A percentile compares a stretch with the other conserved stretches of the same genome.
Evolutionary conservation across 2,888 invertebrate species (phyloP).

Genomic region (Luperina testacea): DNA sequence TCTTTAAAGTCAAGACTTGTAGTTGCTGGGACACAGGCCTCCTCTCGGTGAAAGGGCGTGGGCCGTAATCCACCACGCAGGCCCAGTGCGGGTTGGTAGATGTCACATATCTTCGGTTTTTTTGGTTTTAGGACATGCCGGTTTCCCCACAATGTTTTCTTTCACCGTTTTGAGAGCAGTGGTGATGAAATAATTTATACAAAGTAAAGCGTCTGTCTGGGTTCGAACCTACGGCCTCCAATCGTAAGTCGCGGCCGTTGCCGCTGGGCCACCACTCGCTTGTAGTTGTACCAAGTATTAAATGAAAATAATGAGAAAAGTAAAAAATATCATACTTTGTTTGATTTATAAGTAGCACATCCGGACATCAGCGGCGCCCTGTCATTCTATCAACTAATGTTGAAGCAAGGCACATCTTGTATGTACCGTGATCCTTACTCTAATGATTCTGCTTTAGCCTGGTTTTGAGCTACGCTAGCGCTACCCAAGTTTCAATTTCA

Average conservation of each 20-base stretch:
- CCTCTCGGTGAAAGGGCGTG: too few species aligned
- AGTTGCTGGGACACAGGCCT: neutral
- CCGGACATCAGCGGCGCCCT: slow-evolving; percentile 46
- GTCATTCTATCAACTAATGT: slow-evolving; percentile 32
- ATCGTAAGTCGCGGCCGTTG: neutral
- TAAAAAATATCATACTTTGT: slow-evolving; percentile 30
- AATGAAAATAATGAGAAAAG: slow-evolving; percentile 4
- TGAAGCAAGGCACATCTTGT: slow-evolving; percentile 43
- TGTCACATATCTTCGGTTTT: too few species aligned
- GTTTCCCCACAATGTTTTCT: neutral
- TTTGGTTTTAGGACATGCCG: too few species aligned
- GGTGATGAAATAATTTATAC: neutral
- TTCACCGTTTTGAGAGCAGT: neutral
- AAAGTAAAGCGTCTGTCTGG: neutral
- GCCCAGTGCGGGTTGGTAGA: too few species aligned
- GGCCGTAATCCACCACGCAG: too few species aligned
- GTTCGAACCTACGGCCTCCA: neutral
- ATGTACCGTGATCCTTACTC: slow-evolving; percentile 43
- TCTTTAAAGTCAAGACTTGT: neutral
- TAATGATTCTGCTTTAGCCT: slow-evolving; percentile 40
- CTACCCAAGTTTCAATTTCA: slow-evolving; percentile 20
- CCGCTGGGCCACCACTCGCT: neutral
- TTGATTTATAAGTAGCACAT: slow-evolving; percentile 50
- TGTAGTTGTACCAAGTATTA: slow-evolving; percentile 1
- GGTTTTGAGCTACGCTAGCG: slow-evolving; percentile 39